These are phyloP conservation scores for Eubasilissa regina DNA, from an alignment of 1,140 invertebrate species.

Conservation along the genomic window DNA sequence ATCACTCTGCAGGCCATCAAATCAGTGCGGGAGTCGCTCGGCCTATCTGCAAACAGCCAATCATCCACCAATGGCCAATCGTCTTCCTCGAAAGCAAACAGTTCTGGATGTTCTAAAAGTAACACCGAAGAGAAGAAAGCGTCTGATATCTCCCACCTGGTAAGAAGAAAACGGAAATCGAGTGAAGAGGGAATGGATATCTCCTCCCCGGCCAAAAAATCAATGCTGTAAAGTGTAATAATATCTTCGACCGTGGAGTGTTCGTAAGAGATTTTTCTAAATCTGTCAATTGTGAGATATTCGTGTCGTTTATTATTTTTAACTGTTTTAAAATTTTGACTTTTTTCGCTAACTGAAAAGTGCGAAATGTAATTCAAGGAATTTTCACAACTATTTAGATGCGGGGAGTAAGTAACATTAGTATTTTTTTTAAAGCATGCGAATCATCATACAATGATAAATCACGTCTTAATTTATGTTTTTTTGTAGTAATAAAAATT, in stretches of 20 bases:
- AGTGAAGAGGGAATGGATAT: slow-evolving; percentile 69
- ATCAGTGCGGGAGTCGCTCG: slow-evolving; percentile 65
- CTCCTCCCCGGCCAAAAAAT: slow-evolving; percentile 71
- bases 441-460: too few species aligned
- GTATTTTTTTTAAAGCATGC: too few species aligned
- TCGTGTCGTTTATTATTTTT: too few species aligned
- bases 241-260: neutral
- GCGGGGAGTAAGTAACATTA: too few species aligned
- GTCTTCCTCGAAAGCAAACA: slow-evolving; percentile 63
- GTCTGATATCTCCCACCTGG: slow-evolving; percentile 82
- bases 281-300: too few species aligned
- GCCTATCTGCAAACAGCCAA: slow-evolving; percentile 63
- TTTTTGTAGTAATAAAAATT: too few species aligned
- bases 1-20: slow-evolving; percentile 66
- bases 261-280: too few species aligned
- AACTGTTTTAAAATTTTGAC: too few species aligned
- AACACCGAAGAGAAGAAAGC: slow-evolving; percentile 67
- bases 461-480: too few species aligned
- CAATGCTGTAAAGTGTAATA: slow-evolving; percentile 46
- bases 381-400: too few species aligned
- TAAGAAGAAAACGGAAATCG: slow-evolving; percentile 81
- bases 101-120: slow-evolving; percentile 57
- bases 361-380: too few species aligned
- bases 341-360: too few species aligned
- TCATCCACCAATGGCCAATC: slow-evolving; percentile 7